Percentiles rank a stretch among this genome's conserved stretches.
Conservation (phyloP, 2,113 vertebrate species). For the Sorex araneus region DNA sequence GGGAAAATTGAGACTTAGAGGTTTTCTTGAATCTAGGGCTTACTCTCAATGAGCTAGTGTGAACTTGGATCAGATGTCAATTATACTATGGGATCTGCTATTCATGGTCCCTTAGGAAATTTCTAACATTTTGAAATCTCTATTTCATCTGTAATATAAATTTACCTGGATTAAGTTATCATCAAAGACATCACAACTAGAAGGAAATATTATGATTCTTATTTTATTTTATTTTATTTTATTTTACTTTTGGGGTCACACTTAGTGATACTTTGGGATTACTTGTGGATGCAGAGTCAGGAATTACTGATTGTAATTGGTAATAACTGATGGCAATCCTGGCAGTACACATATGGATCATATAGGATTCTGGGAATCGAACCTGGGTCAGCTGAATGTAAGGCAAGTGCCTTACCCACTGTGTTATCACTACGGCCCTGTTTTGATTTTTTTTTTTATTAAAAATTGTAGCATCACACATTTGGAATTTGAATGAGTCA, state of each 20-base stretch:
- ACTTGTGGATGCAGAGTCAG: too few relatives aligned
- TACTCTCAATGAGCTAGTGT: not conserved
- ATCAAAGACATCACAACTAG: not conserved
- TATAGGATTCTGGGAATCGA: too few relatives aligned
- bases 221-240: too few relatives aligned
- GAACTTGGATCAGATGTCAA: not conserved
- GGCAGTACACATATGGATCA: too few relatives aligned
- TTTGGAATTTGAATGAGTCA: not conserved
- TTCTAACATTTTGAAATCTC: not conserved
- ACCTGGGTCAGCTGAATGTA: too few relatives aligned
- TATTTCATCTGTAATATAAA: not conserved
- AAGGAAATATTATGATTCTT: not conserved
- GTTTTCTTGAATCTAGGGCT: not conserved
- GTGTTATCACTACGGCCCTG: too few relatives aligned
- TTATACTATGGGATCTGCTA: not conserved
- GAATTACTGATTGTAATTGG: too few relatives aligned
- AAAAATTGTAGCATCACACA: constrained; percentile 18
- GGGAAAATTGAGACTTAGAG: not conserved
- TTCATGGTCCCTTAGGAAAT: not conserved
- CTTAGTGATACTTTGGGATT: too few relatives aligned
- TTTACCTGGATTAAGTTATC: not conserved
- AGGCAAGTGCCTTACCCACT: too few relatives aligned
- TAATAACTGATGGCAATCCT: too few relatives aligned
- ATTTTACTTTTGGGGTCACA: too few relatives aligned
- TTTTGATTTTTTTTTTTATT: too few relatives aligned